Evolutionary conservation across 2,113 vertebrate species (phyloP).

Genomic region (Blennius ocellaris): DNA sequence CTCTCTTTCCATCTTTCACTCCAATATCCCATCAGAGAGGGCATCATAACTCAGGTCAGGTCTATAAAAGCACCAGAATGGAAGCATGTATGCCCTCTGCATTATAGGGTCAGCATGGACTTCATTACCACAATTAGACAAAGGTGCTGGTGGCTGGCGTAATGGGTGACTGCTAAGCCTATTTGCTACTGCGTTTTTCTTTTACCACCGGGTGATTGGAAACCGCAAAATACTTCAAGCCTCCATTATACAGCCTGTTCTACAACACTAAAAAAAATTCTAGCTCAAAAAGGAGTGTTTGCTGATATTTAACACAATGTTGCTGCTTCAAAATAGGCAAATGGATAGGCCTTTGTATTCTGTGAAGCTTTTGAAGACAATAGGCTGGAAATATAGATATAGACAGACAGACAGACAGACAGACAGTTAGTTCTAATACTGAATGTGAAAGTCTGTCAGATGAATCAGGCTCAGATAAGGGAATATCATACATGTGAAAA

Average conservation of each 20-base stretch:
- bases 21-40: slow-evolving; percentile 35
- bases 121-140: slow-evolving; percentile 78
- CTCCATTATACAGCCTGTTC: slow-evolving; percentile 55
- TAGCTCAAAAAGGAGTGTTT: slow-evolving; percentile 50
- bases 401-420: no score
- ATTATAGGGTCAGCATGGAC: slow-evolving; percentile 73
- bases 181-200: slow-evolving; percentile 60
- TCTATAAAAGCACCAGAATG: slow-evolving; percentile 74
- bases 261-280: slow-evolving; percentile 54
- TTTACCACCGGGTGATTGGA: slow-evolving; percentile 47
- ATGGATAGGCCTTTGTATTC: background rate
- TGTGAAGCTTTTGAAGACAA: slow-evolving; percentile 64
- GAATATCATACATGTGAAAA: slow-evolving; percentile 75
- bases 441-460: slow-evolving; percentile 67
- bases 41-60: slow-evolving; percentile 70
- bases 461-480: slow-evolving; percentile 52
- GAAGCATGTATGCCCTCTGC: slow-evolving; percentile 52
- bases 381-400: slow-evolving; percentile 54
- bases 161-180: slow-evolving; percentile 53
- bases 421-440: slow-evolving; percentile 45
- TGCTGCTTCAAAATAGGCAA: slow-evolving; percentile 13
- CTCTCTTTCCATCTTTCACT: slow-evolving; percentile 24
- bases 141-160: slow-evolving; percentile 52
- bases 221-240: slow-evolving; percentile 52
- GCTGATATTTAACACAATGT: slow-evolving; percentile 50